These are phyloP conservation scores for Halcyon senegalensis DNA, from an alignment of 2,113 vertebrate genomes.

Conservation along the genomic window DNA sequence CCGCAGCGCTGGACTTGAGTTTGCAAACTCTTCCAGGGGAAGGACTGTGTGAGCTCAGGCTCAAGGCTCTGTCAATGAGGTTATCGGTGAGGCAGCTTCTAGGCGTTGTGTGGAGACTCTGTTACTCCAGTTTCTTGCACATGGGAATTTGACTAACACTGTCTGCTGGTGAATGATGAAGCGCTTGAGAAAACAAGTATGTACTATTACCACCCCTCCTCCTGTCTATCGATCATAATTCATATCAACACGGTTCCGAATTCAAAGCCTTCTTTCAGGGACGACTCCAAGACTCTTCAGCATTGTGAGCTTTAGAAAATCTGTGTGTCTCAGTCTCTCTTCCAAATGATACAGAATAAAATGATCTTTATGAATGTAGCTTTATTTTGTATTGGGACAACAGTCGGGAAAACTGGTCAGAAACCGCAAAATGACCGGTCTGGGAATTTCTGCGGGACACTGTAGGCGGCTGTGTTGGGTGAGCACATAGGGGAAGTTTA, in stretches of 20 bases:
- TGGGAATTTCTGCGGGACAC: background rate
- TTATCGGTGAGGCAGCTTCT: constrained; percentile 21
- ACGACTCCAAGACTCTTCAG: background rate
- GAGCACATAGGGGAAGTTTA: background rate
- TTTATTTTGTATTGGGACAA: background rate
- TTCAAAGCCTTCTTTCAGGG: constrained; percentile 29
- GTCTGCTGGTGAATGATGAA: constrained; percentile 43
- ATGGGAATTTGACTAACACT: constrained; percentile 39
- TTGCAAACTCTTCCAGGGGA: background rate
- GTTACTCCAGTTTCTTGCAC: background rate
- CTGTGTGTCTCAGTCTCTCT: background rate
- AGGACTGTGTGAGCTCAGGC: background rate
- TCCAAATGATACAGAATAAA: background rate
- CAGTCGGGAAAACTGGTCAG: background rate
- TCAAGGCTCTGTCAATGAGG: background rate
- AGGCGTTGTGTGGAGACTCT: background rate
- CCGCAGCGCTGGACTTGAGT: background rate
- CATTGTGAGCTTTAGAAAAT: background rate
- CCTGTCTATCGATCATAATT: background rate
- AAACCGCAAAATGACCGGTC: background rate
- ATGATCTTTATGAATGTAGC: background rate
- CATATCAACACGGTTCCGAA: background rate
- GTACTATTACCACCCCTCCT: background rate
- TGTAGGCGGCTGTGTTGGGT: background rate
- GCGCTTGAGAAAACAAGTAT: constrained; percentile 52